A percentile compares a stretch with the other conserved stretches of the same genome.
phyloP scores from a whole-genome alignment of 2,113 vertebrate genomes.

The Esox niger region DNA sequence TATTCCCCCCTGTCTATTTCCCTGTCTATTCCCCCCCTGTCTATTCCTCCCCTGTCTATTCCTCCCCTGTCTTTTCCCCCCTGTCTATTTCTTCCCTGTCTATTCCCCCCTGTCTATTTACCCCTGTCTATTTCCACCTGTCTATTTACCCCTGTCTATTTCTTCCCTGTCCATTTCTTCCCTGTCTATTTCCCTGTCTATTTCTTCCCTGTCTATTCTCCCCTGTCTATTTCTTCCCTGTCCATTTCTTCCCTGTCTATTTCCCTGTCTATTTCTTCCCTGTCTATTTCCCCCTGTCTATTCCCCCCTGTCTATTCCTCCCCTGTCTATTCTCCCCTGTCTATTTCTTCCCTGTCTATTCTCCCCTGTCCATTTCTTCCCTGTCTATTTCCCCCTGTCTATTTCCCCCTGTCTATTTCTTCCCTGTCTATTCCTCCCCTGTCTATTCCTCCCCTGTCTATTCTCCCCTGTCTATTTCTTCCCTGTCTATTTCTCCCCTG shows the following conservation, averaged over 20 bases:
- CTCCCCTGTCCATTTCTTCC: conserved; percentile 73
- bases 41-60: no score
- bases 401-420: conserved; percentile 18
- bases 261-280: no score
- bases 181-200: conserved; percentile 76
- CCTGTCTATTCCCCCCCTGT: no score
- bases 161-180: no score
- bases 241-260: no score
- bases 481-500: no score
- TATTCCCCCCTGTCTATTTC: no score
- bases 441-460: conserved; percentile 7
- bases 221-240: no score
- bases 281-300: no score
- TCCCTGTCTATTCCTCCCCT: conserved; percentile 5
- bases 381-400: neutral
- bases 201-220: conserved; percentile 65
- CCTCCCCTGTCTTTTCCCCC: no score
- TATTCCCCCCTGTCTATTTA: conserved; percentile 19
- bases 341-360: conserved; percentile 10
- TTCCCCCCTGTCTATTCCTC: conserved; percentile 17
- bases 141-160: conserved; percentile 10
- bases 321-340: neutral
- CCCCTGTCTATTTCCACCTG: neutral
- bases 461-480: conserved; percentile 73
- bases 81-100: no score